Percentiles rank a stretch among this genome's conserved stretches.
Evolutionary conservation across 2,113 vertebrate species (phyloP).

Genomic region (Pituophis catenifer): DNA sequence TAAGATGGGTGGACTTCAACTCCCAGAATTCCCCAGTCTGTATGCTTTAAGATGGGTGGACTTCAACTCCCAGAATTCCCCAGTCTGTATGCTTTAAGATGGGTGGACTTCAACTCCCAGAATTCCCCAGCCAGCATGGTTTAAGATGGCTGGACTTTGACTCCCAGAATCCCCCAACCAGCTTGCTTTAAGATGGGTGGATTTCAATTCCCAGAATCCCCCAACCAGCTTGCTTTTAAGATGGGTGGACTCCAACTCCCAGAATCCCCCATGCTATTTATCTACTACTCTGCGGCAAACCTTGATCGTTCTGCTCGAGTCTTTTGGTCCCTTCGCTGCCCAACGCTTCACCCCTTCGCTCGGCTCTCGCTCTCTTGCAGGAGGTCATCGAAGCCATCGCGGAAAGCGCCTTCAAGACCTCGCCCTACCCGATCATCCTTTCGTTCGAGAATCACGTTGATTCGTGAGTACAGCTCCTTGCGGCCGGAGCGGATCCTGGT

Average conservation of each 20-base stretch:
- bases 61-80: neutral
- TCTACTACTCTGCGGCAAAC: neutral
- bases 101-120: neutral
- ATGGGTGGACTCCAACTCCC: neutral
- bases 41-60: neutral
- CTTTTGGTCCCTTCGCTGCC: neutral
- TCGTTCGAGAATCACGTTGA: conserved; percentile 93
- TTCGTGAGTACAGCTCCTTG: conserved; percentile 76
- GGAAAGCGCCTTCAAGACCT: conserved; percentile 87
- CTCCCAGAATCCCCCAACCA: neutral
- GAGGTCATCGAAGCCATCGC: conserved; percentile 91
- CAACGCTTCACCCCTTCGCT: neutral
- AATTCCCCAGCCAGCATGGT: neutral
- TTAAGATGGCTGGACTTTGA: neutral
- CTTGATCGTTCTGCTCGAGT: too few species aligned
- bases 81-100: too few species aligned
- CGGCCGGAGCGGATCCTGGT: neutral
- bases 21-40: neutral
- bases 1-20: neutral
- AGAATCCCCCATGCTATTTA: too few species aligned
- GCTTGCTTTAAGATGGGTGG: too few species aligned
- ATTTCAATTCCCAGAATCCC: neutral
- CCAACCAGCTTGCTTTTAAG: too few species aligned
- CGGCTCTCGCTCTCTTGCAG: conserved; percentile 43
- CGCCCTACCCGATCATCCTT: conserved; percentile 82